These are phyloP conservation scores for Philereme vetulata DNA, from an alignment of 2,888 invertebrate genomes.

Conservation along the genomic window DNA sequence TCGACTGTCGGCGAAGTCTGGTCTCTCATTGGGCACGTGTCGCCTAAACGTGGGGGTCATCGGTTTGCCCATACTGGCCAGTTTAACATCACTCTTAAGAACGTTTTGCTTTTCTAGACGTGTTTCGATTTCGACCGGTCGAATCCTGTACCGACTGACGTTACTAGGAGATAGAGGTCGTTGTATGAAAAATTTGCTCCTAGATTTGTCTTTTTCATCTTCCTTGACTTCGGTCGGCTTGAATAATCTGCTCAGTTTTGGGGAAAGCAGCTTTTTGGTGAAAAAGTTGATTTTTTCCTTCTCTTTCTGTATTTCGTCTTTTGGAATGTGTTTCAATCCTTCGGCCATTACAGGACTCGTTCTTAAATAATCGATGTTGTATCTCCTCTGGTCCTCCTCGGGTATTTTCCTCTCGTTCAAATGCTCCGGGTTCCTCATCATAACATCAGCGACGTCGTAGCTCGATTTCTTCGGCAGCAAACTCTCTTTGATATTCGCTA, in stretches of 20 bases:
- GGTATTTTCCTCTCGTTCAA: slow-evolving; percentile 53
- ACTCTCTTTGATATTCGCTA: slow-evolving; percentile 53
- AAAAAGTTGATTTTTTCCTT: slow-evolving; percentile 66
- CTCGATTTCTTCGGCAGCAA: slow-evolving; percentile 58
- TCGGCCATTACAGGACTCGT: slow-evolving; percentile 55
- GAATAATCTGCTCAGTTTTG: slow-evolving; percentile 72
- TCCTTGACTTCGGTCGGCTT: slow-evolving; percentile 59
- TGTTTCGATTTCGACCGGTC: slow-evolving; percentile 47
- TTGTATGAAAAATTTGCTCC: slow-evolving; percentile 75
- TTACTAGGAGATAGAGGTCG: slow-evolving; percentile 61
- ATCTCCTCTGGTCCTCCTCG: slow-evolving; percentile 58
- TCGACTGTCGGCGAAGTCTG: slow-evolving; percentile 66
- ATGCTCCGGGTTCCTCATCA: slow-evolving; percentile 49
- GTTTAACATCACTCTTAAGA: slow-evolving; percentile 66
- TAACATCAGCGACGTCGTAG: slow-evolving; percentile 62
- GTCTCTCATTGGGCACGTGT: slow-evolving; percentile 55
- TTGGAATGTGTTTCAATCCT: slow-evolving; percentile 59
- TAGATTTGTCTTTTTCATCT: slow-evolving; percentile 61
- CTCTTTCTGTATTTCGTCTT: slow-evolving; percentile 49
- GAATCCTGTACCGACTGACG: slow-evolving; percentile 56
- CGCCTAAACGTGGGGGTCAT: slow-evolving; percentile 78
- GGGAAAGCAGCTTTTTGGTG: slow-evolving; percentile 70
- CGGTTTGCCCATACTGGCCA: slow-evolving; percentile 73
- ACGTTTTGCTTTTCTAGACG: slow-evolving; percentile 43
- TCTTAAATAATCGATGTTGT: slow-evolving; percentile 61